Evolutionary conservation across 2,888 invertebrate species (phyloP).

Genomic region (Plagiodera versicolora): DNA sequence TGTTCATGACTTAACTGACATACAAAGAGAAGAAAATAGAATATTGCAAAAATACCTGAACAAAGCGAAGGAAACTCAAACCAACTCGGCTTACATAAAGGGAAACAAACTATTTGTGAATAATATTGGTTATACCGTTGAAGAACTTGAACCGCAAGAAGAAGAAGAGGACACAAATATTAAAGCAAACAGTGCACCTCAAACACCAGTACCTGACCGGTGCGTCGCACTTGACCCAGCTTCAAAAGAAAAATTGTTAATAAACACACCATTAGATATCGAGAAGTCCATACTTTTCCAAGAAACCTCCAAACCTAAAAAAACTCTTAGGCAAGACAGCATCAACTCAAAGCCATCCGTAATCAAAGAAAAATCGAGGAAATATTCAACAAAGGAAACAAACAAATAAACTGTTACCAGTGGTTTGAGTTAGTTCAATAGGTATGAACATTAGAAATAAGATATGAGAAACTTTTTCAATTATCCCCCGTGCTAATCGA

Average conservation of each 20-base stretch:
- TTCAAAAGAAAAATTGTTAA: background rate
- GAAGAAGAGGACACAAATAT: background rate
- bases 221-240: background rate
- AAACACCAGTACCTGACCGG: background rate
- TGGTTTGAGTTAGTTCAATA: background rate
- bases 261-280: background rate
- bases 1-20: constrained; percentile 2
- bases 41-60: constrained; percentile 4
- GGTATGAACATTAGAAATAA: background rate
- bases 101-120: constrained; percentile 2
- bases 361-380: constrained; percentile 4
- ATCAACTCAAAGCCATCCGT: background rate
- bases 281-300: background rate
- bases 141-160: constrained; percentile 2
- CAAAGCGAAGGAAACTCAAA: background rate
- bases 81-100: background rate
- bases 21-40: constrained; percentile 6
- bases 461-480: background rate
- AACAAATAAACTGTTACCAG: background rate
- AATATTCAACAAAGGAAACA: constrained; percentile 3
- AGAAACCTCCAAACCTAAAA: background rate
- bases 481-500: background rate
- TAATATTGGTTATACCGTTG: background rate
- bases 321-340: background rate
- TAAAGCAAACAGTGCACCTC: background rate